Conservation (phyloP, 1,140 invertebrate genomes). For the Ips nitidus region DNA sequence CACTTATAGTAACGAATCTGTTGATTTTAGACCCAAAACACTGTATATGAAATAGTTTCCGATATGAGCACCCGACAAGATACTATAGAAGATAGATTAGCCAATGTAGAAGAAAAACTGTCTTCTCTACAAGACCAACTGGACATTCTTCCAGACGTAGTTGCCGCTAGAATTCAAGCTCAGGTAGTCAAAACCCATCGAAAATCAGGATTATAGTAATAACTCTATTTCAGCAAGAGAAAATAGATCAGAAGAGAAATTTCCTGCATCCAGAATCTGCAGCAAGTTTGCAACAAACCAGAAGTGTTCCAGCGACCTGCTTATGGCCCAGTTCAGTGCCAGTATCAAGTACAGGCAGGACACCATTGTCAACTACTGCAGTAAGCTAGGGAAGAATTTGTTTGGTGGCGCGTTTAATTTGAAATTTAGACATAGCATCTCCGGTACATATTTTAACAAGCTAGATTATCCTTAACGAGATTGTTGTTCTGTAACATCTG, state of each 20-base stretch:
- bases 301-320: slow-evolving; percentile 50
- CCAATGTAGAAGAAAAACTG: slow-evolving; percentile 85
- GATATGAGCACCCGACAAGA: slow-evolving; percentile 93
- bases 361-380: not conserved
- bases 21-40: slow-evolving; percentile 87
- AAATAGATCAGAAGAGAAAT: slow-evolving; percentile 74
- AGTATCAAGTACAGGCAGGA: not conserved
- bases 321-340: slow-evolving; percentile 50
- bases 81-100: slow-evolving; percentile 82
- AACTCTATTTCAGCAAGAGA: slow-evolving; percentile 52
- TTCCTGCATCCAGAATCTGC: slow-evolving; percentile 84
- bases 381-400: not conserved
- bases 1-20: not conserved
- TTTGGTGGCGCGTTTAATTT: not conserved
- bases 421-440: not conserved
- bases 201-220: not conserved
- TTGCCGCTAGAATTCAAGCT: slow-evolving; percentile 58
- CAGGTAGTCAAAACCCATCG: slow-evolving; percentile 43
- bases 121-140: slow-evolving; percentile 73
- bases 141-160: slow-evolving; percentile 79
- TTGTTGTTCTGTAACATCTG: too few relatives aligned
- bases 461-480: too few relatives aligned
- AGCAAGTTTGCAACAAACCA: slow-evolving; percentile 56
- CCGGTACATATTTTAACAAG: too few relatives aligned
- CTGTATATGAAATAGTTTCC: slow-evolving; percentile 94